phyloP scores from a whole-genome alignment of 2,797 vertebrate species.

The Gadopsis marmoratus region DNA sequence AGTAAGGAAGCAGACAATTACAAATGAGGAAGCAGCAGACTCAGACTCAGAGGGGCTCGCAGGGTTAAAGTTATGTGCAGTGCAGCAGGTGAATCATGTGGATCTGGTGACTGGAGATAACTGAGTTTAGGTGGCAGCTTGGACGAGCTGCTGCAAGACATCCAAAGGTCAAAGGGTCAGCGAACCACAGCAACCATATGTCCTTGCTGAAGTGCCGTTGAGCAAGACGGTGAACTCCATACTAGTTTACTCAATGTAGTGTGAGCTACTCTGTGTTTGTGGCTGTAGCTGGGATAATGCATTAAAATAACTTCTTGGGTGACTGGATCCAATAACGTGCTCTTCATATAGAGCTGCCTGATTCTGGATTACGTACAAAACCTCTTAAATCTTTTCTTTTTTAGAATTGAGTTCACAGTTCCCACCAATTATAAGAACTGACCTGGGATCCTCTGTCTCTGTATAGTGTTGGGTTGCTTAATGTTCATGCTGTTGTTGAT shows the following conservation, averaged over 20 bases:
- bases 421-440: not conserved
- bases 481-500: constrained; percentile 21
- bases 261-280: not conserved
- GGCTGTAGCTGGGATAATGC: not conserved
- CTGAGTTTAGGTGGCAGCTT: not conserved
- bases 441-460: not conserved
- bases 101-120: constrained; percentile 7
- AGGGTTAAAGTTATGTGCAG: not conserved
- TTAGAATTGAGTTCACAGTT: not conserved
- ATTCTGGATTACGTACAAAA: not conserved
- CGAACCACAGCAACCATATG: not conserved
- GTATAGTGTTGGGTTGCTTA: constrained; percentile 14
- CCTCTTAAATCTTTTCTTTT: not conserved
- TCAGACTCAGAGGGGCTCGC: not conserved
- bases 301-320: not conserved
- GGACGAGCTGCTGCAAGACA: not conserved
- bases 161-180: constrained; percentile 12
- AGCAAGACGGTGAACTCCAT: constrained; percentile 5
- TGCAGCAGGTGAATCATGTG: constrained; percentile 6
- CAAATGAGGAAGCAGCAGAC: not conserved
- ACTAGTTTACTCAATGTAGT: not conserved
- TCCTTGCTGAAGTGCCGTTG: not conserved
- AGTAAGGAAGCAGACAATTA: not conserved
- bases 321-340: not conserved
- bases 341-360: not conserved